Evolutionary conservation across 2,797 vertebrate species (phyloP).

Genomic region (Galaxias olidus): DNA sequence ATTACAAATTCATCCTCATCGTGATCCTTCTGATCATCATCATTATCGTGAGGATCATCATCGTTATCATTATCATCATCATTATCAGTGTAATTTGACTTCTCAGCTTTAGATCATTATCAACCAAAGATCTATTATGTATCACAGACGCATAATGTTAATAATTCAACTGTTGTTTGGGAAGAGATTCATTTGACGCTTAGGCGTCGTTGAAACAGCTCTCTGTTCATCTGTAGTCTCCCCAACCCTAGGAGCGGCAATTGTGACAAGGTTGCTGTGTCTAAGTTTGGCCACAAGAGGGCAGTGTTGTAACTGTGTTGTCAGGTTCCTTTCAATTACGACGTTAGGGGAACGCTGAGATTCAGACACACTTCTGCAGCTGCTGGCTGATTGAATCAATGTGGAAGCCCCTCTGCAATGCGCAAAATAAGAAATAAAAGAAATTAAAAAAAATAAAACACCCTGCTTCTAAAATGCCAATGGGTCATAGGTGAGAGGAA

Average conservation of each 20-base stretch:
- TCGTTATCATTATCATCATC: too few relatives aligned
- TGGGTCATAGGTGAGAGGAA: slow-evolving; percentile 57
- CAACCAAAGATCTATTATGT: slow-evolving; percentile 37
- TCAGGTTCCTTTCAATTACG: slow-evolving; percentile 13
- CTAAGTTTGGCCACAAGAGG: slow-evolving; percentile 33
- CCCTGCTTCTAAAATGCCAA: slow-evolving; percentile 61
- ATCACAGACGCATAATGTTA: slow-evolving; percentile 13
- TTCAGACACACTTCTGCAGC: neutral
- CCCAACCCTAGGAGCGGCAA: slow-evolving; percentile 16
- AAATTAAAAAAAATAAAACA: slow-evolving; percentile 6
- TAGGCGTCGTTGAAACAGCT: slow-evolving; percentile 21
- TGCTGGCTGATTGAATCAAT: slow-evolving; percentile 48
- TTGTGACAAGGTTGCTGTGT: slow-evolving; percentile 27
- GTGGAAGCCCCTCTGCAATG: slow-evolving; percentile 31
- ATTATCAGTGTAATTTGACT: slow-evolving; percentile 19
- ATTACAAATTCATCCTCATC: slow-evolving; percentile 36
- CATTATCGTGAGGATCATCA: neutral
- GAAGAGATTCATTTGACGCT: slow-evolving; percentile 35
- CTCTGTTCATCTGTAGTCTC: neutral
- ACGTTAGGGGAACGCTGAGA: slow-evolving; percentile 25
- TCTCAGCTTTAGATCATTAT: slow-evolving; percentile 30
- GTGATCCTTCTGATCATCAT: slow-evolving; percentile 18
- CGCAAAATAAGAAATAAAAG: slow-evolving; percentile 28
- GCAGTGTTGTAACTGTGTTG: slow-evolving; percentile 38
- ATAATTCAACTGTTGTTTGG: slow-evolving; percentile 21